phyloP scores from a whole-genome alignment of 2,113 vertebrate species.

The Thamnophis sirtalis region DNA sequence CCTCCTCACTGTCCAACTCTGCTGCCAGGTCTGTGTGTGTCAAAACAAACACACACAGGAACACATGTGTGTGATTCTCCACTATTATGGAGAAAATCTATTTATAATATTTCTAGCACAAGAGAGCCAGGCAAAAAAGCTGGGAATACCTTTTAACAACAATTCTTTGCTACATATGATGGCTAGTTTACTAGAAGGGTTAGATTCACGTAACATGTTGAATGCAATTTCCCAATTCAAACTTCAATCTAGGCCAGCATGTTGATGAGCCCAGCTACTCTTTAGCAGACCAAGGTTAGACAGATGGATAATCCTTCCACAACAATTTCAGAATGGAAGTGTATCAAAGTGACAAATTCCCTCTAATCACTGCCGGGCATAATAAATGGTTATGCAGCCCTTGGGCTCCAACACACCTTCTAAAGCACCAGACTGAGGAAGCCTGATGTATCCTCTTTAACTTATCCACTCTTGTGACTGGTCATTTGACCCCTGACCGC shows the following conservation, averaged over 20 bases:
- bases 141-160: not conserved
- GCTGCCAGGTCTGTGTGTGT: too few species aligned
- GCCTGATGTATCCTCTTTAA: not conserved
- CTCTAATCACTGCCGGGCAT: not conserved
- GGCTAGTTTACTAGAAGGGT: not conserved
- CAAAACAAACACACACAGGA: not conserved
- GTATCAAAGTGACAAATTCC: not conserved
- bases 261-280: not conserved
- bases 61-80: not conserved
- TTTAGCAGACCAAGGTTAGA: not conserved
- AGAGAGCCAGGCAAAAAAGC: not conserved
- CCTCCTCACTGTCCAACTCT: too few species aligned
- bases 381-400: not conserved
- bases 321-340: fast-evolving
- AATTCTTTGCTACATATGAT: not conserved
- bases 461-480: not conserved
- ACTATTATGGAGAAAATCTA: too few species aligned
- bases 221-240: not conserved
- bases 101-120: not conserved
- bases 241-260: not conserved
- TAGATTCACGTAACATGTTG: not conserved
- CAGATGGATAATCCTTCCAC: not conserved
- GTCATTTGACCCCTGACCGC: not conserved
- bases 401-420: not conserved
- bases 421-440: not conserved